Evolutionary conservation across 2,797 vertebrate genomes (phyloP).

Genomic region (Notolabrus celidotus): DNA sequence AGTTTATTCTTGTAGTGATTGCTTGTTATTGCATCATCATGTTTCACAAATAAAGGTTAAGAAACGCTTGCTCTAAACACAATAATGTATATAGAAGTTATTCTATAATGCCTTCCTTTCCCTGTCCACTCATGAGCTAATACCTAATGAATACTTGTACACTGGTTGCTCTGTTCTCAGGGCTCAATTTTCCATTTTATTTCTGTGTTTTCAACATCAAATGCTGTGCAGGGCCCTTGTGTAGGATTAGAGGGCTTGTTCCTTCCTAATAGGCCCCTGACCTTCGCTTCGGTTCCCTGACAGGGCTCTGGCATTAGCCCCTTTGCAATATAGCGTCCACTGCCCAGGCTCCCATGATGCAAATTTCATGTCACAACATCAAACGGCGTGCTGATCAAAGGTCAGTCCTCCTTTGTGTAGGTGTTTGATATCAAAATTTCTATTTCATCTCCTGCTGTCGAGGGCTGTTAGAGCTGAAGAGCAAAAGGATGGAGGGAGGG

Average conservation of each 20-base stretch:
- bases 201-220: slow-evolving; percentile 77
- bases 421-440: slow-evolving; percentile 93
- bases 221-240: slow-evolving; percentile 72
- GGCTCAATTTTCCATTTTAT: slow-evolving; percentile 74
- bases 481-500: slow-evolving; percentile 69
- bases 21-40: slow-evolving; percentile 12
- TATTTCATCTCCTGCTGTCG: slow-evolving; percentile 92
- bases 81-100: slow-evolving; percentile 47
- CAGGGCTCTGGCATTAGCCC: slow-evolving; percentile 85
- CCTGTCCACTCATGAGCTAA: slow-evolving; percentile 47
- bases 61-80: slow-evolving; percentile 46
- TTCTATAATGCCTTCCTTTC: slow-evolving; percentile 48
- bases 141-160: slow-evolving; percentile 65
- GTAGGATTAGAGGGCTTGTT: slow-evolving; percentile 81
- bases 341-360: slow-evolving; percentile 86
- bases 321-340: slow-evolving; percentile 73
- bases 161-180: slow-evolving; percentile 54
- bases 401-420: slow-evolving; percentile 92
- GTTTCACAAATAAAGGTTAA: too few species aligned
- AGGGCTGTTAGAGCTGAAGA: slow-evolving; percentile 82
- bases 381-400: slow-evolving; percentile 93
- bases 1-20: slow-evolving; percentile 10
- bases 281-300: slow-evolving; percentile 85
- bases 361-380: slow-evolving; percentile 95
- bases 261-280: slow-evolving; percentile 88